Evolutionary conservation across 2,797 vertebrate genomes (phyloP).

Genomic region (Cyclura pinguis): DNA sequence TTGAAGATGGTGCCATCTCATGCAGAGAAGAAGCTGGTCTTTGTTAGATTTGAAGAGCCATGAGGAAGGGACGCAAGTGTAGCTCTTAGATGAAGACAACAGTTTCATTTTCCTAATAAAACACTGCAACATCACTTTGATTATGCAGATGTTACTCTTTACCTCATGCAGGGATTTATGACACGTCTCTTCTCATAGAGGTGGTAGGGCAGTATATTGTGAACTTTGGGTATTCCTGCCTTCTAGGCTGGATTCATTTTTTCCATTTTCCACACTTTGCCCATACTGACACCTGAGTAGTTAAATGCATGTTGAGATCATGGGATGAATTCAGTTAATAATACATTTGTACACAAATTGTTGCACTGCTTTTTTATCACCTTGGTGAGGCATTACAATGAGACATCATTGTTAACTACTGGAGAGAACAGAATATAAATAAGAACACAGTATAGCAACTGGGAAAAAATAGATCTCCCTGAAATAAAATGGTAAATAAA

Average conservation of each 20-base stretch:
- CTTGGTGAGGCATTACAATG: background rate
- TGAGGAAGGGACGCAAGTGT: too few species aligned
- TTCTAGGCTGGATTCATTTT: background rate
- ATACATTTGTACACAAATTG: background rate
- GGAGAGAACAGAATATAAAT: background rate
- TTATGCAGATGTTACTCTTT: too few species aligned
- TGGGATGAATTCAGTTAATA: too few species aligned
- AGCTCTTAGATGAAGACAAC: too few species aligned
- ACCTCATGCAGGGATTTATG: too few species aligned
- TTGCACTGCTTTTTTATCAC: background rate
- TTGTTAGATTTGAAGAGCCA: too few species aligned
- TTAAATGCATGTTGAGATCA: background rate
- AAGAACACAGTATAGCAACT: background rate
- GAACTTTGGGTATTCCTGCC: background rate
- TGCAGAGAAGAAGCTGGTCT: too few species aligned
- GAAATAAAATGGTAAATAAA: background rate
- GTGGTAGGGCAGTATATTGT: background rate
- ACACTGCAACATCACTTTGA: too few species aligned
- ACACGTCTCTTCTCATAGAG: too few species aligned
- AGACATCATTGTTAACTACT: background rate
- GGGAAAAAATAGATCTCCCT: background rate
- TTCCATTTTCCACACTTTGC: background rate
- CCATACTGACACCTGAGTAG: background rate
- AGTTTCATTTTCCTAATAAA: too few species aligned
- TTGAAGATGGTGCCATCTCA: too few species aligned